Percentiles rank a stretch among this genome's conserved stretches.
Conservation (phyloP, 2,888 invertebrate species). For the Synergus gifuensis region DNA sequence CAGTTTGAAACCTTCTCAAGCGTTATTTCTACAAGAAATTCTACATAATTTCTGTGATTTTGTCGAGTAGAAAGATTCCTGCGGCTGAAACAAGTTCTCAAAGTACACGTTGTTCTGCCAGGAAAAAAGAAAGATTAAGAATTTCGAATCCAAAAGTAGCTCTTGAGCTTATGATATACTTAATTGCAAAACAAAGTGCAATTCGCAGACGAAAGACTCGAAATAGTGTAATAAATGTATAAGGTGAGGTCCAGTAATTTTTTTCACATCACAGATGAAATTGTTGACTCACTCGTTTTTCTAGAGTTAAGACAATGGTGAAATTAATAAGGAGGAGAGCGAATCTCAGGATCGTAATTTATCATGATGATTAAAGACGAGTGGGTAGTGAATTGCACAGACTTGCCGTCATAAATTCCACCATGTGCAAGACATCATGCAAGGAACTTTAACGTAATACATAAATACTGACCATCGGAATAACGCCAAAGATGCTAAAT, state of each 20-base stretch:
- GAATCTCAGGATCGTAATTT: constrained; percentile 28
- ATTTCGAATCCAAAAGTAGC: not conserved
- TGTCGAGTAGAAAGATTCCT: constrained; percentile 11
- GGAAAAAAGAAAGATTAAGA: not conserved
- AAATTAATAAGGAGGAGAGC: not conserved
- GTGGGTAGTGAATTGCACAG: constrained; percentile 33
- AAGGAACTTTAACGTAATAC: constrained; percentile 8
- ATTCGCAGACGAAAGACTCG: not conserved
- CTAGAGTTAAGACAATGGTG: not conserved
- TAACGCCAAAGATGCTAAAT: constrained; percentile 13
- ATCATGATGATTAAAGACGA: constrained; percentile 33
- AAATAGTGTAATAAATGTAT: not conserved
- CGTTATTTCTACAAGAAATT: not conserved
- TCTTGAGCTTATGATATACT: not conserved
- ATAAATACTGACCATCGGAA: constrained; percentile 10
- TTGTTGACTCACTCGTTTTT: constrained; percentile 3
- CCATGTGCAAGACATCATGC: not conserved
- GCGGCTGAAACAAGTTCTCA: constrained; percentile 10
- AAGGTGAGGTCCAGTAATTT: not conserved
- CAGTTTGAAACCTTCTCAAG: constrained; percentile 3
- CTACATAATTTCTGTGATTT: constrained; percentile 13
- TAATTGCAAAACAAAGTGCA: not conserved
- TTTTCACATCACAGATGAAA: constrained; percentile 14
- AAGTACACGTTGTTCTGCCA: not conserved
- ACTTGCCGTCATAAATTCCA: constrained; percentile 28